Evolutionary conservation across 2,113 vertebrate genomes (phyloP).

Genomic region (Morone chrysops): DNA sequence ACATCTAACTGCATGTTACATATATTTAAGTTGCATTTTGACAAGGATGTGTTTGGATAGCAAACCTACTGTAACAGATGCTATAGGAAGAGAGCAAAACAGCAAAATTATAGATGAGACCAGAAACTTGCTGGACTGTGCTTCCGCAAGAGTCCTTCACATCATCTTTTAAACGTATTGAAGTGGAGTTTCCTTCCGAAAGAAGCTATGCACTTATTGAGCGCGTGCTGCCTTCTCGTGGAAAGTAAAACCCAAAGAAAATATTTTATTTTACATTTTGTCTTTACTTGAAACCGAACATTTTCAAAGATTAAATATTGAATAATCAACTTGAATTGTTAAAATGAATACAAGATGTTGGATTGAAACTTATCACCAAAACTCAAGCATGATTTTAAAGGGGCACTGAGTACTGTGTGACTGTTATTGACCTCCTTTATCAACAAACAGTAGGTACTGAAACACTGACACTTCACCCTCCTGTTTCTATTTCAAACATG

Average conservation of each 20-base stretch:
- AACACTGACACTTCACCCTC: neutral
- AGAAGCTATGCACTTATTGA: neutral
- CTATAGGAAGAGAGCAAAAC: constrained; percentile 66
- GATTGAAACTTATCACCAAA: neutral
- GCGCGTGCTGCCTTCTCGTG: neutral
- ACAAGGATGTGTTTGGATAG: constrained; percentile 6
- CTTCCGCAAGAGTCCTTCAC: neutral
- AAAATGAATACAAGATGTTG: neutral
- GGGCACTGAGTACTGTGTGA: constrained; percentile 19
- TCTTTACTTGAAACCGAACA: neutral
- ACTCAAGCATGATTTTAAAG: constrained; percentile 1
- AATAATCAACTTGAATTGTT: neutral
- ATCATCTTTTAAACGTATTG: neutral
- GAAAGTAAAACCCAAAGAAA: neutral
- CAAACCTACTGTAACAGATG: constrained; percentile 33
- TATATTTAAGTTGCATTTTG: constrained; percentile 59
- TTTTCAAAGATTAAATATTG: neutral
- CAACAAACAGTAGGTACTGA: neutral
- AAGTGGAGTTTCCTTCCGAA: constrained; percentile 9
- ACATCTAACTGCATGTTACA: constrained; percentile 77
- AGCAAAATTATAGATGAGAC: constrained; percentile 15
- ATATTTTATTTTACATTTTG: neutral
- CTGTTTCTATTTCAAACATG: neutral
- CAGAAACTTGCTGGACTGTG: neutral
- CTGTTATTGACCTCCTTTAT: neutral